These are phyloP conservation scores for Galbula dea DNA, from an alignment of 2,113 vertebrate genomes.

Conservation along the genomic window DNA sequence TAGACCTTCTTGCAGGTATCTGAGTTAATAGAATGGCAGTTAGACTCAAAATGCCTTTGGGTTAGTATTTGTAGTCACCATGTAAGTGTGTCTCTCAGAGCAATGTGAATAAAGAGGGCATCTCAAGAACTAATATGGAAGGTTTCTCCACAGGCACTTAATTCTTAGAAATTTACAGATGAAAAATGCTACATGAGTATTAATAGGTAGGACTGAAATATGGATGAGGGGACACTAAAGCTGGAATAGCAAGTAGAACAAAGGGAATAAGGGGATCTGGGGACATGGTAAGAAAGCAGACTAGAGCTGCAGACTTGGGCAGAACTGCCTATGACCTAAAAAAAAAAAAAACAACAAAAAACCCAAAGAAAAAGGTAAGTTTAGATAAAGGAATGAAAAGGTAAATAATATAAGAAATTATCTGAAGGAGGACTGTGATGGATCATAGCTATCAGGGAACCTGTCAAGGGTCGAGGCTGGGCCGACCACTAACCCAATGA, in stretches of 20 bases:
- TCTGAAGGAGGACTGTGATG: background rate
- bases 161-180: slow-evolving; percentile 60
- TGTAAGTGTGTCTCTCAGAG: background rate
- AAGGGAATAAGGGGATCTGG: slow-evolving; percentile 8
- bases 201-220: slow-evolving; percentile 61
- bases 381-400: background rate
- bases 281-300: slow-evolving; percentile 20
- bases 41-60: slow-evolving; percentile 5
- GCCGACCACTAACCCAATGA: too few relatives aligned
- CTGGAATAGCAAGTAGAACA: slow-evolving; percentile 57
- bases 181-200: slow-evolving; percentile 51
- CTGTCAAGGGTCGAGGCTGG: too few relatives aligned
- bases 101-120: slow-evolving; percentile 27
- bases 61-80: slow-evolving; percentile 17
- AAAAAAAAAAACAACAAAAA: background rate
- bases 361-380: background rate
- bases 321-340: background rate
- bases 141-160: slow-evolving; percentile 27
- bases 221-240: slow-evolving; percentile 52
- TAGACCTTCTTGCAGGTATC: background rate
- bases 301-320: background rate
- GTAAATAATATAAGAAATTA: background rate
- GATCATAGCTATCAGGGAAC: background rate
- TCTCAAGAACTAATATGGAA: background rate
- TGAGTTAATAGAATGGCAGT: background rate